A percentile compares a stretch with the other conserved stretches of the same genome.
Conservation (phyloP, 2,888 invertebrate genomes). For the Graphium colonna region DNA sequence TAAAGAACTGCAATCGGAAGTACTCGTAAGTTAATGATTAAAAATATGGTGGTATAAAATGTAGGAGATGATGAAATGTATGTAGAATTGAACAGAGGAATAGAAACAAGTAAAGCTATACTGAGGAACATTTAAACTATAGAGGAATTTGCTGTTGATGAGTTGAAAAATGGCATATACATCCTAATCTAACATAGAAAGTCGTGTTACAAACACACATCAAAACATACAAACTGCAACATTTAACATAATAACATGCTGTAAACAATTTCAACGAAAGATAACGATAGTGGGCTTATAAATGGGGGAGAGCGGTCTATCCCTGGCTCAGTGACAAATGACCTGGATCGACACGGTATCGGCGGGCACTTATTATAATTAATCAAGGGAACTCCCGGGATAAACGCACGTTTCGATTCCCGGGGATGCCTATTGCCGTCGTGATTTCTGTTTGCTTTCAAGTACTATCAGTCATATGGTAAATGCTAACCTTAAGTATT, state of each 20-base stretch:
- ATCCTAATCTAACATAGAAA: too few species aligned
- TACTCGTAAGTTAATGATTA: too few species aligned
- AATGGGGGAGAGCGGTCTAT: constrained; percentile 8
- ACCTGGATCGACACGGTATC: constrained; percentile 36
- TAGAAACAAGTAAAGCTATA: too few species aligned
- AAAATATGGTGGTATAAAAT: too few species aligned
- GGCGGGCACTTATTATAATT: constrained; percentile 32
- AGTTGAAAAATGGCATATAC: too few species aligned
- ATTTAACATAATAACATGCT: constrained; percentile 20
- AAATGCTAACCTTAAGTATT: too few species aligned
- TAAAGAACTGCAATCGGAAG: too few species aligned
- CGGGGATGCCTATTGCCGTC: constrained; percentile 12
- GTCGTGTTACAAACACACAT: neutral
- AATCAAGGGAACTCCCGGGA: constrained; percentile 28
- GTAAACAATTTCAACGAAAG: constrained; percentile 19
- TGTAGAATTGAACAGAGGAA: too few species aligned
- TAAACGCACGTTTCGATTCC: constrained; percentile 21
- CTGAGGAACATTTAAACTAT: too few species aligned
- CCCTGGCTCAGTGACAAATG: constrained; percentile 41
- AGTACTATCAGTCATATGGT: neutral
- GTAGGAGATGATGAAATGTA: too few species aligned
- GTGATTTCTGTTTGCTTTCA: constrained; percentile 13
- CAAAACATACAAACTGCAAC: constrained; percentile 8
- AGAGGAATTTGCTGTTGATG: too few species aligned
- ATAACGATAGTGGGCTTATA: constrained; percentile 12